Evolutionary conservation across 2,888 invertebrate species (phyloP).

Genomic region (Eurois occulta): DNA sequence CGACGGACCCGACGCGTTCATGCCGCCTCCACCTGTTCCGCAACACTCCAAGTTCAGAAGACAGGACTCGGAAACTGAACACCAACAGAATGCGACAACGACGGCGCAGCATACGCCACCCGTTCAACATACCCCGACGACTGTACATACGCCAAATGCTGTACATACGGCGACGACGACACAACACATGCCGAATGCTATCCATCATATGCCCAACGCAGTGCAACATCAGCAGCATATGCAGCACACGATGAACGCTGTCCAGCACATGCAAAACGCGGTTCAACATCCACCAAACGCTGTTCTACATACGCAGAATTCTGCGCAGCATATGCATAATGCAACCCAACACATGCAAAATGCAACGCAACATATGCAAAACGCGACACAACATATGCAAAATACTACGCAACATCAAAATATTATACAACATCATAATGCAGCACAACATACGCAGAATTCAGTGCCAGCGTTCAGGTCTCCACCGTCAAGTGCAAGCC

Average conservation of each 20-base stretch:
- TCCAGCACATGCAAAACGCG: conserved; percentile 37
- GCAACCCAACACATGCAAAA: conserved; percentile 30
- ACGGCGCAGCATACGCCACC: conserved; percentile 33
- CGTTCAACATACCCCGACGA: conserved; percentile 29
- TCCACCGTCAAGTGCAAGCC: conserved; percentile 43
- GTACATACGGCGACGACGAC: conserved; percentile 29
- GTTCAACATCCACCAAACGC: conserved; percentile 35
- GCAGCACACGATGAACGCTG: conserved; percentile 45
- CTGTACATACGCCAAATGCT: conserved; percentile 68
- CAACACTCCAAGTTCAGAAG: conserved; percentile 72
- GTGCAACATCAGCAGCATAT: conserved; percentile 39
- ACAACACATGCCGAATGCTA: conserved; percentile 47
- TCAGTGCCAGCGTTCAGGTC: conserved; percentile 51
- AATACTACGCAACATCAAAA: conserved; percentile 17
- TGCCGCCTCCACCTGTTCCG: conserved; percentile 84
- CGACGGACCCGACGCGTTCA: conserved; percentile 76
- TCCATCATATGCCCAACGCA: conserved; percentile 36
- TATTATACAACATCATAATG: conserved; percentile 8
- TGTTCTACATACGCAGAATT: conserved; percentile 22
- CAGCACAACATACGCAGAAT: conserved; percentile 16
- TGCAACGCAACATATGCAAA: conserved; percentile 14
- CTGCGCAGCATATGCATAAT: conserved; percentile 36
- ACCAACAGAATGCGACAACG: conserved; percentile 40
- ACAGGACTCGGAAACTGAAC: conserved; percentile 48
- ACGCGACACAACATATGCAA: conserved; percentile 18